These are phyloP conservation scores for Campylorhamphus procurvoides DNA, from an alignment of 2,113 vertebrate species.

Conservation along the genomic window DNA sequence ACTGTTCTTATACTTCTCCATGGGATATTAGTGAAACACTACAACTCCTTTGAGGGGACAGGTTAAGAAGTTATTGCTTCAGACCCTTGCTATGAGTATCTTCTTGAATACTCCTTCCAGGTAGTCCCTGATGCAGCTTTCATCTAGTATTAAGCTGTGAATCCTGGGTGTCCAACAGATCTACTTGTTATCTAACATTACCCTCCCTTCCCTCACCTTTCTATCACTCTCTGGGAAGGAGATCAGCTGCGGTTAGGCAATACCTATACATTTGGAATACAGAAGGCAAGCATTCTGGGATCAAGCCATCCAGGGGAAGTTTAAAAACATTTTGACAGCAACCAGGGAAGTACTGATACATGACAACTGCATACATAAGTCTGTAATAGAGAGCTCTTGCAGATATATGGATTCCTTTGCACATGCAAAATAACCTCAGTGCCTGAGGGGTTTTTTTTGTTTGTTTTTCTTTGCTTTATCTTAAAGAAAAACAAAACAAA, in stretches of 20 bases:
- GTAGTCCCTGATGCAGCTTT: not conserved
- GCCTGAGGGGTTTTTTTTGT: rapidly evolving
- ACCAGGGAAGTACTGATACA: not conserved
- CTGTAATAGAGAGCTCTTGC: not conserved
- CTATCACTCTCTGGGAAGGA: not conserved
- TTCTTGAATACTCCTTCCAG: not conserved
- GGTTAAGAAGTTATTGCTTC: not conserved
- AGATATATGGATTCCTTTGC: not conserved
- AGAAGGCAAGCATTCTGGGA: not conserved
- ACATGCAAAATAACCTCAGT: not conserved
- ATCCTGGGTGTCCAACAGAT: not conserved
- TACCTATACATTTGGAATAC: not conserved
- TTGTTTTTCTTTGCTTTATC: not conserved
- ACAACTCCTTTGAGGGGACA: not conserved
- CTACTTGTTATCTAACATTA: not conserved
- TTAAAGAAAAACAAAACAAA: too few species aligned
- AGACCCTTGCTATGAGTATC: not conserved
- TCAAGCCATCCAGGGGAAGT: not conserved
- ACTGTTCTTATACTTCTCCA: not conserved
- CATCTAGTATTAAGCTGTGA: not conserved
- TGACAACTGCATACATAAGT: not conserved
- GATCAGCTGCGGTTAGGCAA: not conserved
- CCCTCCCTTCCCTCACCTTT: not conserved
- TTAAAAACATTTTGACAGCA: not conserved
- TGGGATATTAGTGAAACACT: not conserved